Conservation (phyloP, 1,140 invertebrate species). For the Triops longicaudatus region DNA sequence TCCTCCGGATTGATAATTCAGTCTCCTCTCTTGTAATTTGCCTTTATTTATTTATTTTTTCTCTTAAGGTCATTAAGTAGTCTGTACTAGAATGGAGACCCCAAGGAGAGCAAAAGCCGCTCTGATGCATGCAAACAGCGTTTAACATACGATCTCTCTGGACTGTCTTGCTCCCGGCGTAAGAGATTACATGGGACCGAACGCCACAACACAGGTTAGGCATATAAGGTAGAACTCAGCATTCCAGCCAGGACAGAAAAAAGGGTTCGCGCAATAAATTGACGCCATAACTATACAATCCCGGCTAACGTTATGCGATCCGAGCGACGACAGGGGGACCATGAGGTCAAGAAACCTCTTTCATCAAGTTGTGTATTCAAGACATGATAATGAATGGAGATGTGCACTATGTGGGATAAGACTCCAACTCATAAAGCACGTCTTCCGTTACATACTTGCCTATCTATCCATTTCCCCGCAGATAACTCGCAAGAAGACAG, state of each 20-base stretch:
- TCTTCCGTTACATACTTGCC: not conserved
- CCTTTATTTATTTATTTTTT: not conserved
- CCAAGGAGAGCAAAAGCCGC: not conserved
- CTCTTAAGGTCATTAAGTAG: not conserved
- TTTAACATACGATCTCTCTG: not conserved
- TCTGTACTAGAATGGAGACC: not conserved
- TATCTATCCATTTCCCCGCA: not conserved
- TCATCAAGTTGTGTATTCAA: not conserved
- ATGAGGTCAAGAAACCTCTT: not conserved
- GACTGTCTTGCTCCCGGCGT: not conserved
- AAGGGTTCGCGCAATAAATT: not conserved
- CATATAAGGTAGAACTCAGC: not conserved
- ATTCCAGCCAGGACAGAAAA: not conserved
- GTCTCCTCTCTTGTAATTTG: not conserved
- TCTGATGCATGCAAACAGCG: not conserved
- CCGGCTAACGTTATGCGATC: not conserved
- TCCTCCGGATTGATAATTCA: not conserved
- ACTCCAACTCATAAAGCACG: not conserved
- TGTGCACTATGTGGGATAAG: not conserved
- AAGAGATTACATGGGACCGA: not conserved
- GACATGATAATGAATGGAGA: constrained; percentile 12
- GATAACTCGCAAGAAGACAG: not conserved
- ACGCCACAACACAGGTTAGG: not conserved
- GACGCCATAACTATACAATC: not conserved
- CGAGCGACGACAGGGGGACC: not conserved